Percentiles rank a stretch among this genome's conserved stretches.
These are phyloP conservation scores for Lypha dubia DNA, from an alignment of 2,888 invertebrate genomes.

Conservation along the genomic window DNA sequence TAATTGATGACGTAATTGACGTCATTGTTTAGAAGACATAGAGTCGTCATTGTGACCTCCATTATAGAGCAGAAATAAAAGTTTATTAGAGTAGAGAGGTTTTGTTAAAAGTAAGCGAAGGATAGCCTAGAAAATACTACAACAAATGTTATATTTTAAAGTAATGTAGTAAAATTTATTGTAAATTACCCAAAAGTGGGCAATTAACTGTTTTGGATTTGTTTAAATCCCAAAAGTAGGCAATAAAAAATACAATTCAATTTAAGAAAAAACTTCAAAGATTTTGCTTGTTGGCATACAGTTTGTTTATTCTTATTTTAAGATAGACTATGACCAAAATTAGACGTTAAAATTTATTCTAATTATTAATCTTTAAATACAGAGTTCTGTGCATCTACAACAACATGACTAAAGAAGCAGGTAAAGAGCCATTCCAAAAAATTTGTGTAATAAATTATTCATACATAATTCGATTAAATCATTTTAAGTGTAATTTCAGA, in stretches of 20 bases:
- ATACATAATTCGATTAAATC: no score
- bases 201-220: conserved; percentile 29
- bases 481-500: no score
- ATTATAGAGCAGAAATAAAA: conserved; percentile 31
- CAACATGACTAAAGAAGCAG: no score
- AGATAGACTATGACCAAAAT: no score
- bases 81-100: conserved; percentile 28
- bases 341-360: no score
- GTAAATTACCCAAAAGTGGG: background rate
- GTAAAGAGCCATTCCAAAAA: no score
- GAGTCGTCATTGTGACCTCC: conserved; percentile 70
- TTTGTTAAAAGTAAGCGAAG: background rate
- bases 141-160: background rate
- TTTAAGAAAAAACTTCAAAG: no score
- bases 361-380: no score
- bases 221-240: conserved; percentile 34
- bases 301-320: no score
- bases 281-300: no score
- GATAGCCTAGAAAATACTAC: background rate
- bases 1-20: conserved; percentile 72
- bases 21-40: conserved; percentile 68
- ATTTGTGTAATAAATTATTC: no score
- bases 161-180: background rate
- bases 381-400: no score
- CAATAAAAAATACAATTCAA: conserved; percentile 16